Evolutionary conservation across 2,888 invertebrate species (phyloP), one percentile per base, ranked within the genome.

Genomic region (Pandemis corylana): DNA sequence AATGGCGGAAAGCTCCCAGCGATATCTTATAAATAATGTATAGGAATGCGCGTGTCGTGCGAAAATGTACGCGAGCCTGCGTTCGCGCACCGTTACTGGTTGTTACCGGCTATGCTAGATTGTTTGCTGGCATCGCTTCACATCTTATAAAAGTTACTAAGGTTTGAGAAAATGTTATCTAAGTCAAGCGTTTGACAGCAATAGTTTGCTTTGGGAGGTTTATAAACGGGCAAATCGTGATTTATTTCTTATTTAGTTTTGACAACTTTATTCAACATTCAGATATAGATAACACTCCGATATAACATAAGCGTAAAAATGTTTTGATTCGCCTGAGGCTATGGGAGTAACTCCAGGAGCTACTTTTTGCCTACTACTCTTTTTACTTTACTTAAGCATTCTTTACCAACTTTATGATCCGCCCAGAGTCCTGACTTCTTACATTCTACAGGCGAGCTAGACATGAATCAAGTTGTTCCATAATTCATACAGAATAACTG

Each of bases 1-100:
- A 90, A 91, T 85, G 86, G 84, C 85, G 89, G 90, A 91, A 91
- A 90, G 84, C 87, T 85, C 83, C 85, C 84, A 85, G 83, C 82
- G 81, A 79, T n/a, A n/a, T 78, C 81, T 88, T 84, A 92, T 93
- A 89, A 89, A 93, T 93, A 92, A 93, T 92, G 87, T 85, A 93
- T 85, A 75, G 85, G 86, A 86, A 89, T 89, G 84, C 85, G 83
- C 81, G 85, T 83, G 82, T 82, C 88, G 90, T 90, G 93, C 88
- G 90, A 92, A 92, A 89, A 89, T 83, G 84, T 83, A 83, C 82
- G 81, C 78, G 80, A 79, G 78, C 79, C 77, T 83, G 83, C 81
- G 83, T 80, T 77, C 75, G 80, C 78, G 77, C 80, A 82, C 86
- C 85, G 83, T 74, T 74, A 74, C 13, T 59, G 64, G 41, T 72